Base-by-base conservation (phyloP, 1,140 invertebrate genomes). In the Eulimnadia texana region DNA sequence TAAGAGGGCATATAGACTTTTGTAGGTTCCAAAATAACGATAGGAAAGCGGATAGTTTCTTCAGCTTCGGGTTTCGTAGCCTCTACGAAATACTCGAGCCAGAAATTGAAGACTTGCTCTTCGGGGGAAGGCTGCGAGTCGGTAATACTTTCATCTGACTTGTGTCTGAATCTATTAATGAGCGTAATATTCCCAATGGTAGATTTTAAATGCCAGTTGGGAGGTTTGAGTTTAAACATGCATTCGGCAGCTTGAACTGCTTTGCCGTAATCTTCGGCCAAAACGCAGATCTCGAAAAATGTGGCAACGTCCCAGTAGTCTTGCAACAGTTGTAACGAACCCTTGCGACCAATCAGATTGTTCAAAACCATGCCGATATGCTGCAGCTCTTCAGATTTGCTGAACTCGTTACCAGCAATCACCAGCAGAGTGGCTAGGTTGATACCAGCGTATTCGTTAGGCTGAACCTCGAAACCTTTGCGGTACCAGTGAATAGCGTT, bases 291-390 rank as follows among this genome's bases (percentile, higher is more conserved):
- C 75, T 99, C 97, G 75, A 99, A 99, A 76, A 98, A 99, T 1
- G 95, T 99, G 0, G 97, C 97, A 6, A 99, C 93, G 76, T 97
- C 94, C 97, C 97, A 99, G 71, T 99, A 99, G 70, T 99, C 95
- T 67, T 87, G 88, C 2, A 99, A 74, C 20, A 88, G 90, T 0
- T 84, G 84, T 19, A 99, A 73, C 71, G 90, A 94, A 22, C 96
- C 96, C 74, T 99, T 99, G 70, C 94, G 91, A 0, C 97, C 96
- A 70, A 99, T 98, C 50, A 98, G 77, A 78, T 96, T 96, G 73
- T 98, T 99, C 52, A 99, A 73, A 3, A 93, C 87, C 80, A 97
- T 90, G 60, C 83, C 84, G 67, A 93, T 88, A 66, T 90, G 86
- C 70, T 94, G 90, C 47, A 96, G 73, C 72, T 95, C 92, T 68